Evolutionary conservation across 2,888 invertebrate species (phyloP).

Genomic region (Parapristionchus giblindavisi): DNA sequence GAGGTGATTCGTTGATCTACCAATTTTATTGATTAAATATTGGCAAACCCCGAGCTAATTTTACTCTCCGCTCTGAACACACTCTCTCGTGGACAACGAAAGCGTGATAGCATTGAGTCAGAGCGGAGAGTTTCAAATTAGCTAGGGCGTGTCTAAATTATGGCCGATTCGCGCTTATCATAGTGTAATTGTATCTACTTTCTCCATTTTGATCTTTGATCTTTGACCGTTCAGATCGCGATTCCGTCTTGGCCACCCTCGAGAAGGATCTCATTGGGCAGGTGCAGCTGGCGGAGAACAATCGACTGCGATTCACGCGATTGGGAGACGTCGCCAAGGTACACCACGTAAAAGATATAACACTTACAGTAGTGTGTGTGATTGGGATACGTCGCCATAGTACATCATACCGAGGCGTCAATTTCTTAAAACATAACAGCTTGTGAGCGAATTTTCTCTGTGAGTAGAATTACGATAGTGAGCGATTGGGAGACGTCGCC

Average conservation of each 20-base stretch:
- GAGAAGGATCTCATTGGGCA: constrained; percentile 57
- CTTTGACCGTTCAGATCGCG: constrained; percentile 41
- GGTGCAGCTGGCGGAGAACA: constrained; percentile 70
- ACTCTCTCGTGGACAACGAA: too few relatives aligned
- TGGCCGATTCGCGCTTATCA: too few relatives aligned
- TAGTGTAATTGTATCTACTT: neutral
- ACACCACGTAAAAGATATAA: neutral
- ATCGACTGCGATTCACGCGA: constrained; percentile 86
- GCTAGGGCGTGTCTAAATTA: too few relatives aligned
- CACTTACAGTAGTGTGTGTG: neutral
- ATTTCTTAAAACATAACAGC: constrained; percentile 73
- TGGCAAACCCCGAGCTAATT: neutral
- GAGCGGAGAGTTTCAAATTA: too few relatives aligned
- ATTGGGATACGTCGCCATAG: too few relatives aligned
- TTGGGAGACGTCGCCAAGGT: constrained; percentile 89
- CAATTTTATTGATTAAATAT: constrained; percentile 6
- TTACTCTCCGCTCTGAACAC: too few relatives aligned
- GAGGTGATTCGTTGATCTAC: constrained; percentile 35
- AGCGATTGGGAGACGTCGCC: too few relatives aligned
- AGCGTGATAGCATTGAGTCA: neutral
- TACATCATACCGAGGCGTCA: too few relatives aligned
- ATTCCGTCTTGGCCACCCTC: constrained; percentile 48
- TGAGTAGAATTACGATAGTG: too few relatives aligned
- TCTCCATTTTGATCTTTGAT: neutral
- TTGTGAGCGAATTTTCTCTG: neutral